These are phyloP conservation scores for Sialis lutaria DNA, from an alignment of 2,888 invertebrate species.

Conservation along the genomic window DNA sequence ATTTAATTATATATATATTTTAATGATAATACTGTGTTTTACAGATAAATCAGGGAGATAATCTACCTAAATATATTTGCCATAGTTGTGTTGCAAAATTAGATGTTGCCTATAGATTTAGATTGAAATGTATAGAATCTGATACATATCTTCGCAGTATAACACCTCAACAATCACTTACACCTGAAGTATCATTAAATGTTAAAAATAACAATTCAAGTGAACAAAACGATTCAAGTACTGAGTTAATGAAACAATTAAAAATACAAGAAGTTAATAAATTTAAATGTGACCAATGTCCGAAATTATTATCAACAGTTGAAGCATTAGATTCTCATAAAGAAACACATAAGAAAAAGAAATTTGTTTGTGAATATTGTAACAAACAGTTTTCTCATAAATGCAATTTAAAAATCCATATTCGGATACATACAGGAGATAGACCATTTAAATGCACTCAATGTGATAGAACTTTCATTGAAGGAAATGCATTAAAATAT, in stretches of 20 bases:
- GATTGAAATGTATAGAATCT: not conserved
- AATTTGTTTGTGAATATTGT: not conserved
- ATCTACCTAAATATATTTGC: not conserved
- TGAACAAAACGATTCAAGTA: no score
- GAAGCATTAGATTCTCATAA: not conserved
- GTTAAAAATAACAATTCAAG: no score
- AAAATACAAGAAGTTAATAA: not conserved
- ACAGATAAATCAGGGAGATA: constrained; percentile 2
- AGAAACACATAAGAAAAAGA: not conserved
- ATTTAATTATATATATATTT: not conserved
- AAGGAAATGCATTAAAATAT: not conserved
- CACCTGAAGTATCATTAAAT: no score
- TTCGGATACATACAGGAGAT: constrained; percentile 1
- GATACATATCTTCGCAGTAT: constrained; percentile 1
- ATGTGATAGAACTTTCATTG: not conserved
- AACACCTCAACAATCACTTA: not conserved
- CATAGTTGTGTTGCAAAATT: constrained; percentile 4
- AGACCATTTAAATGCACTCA: not conserved
- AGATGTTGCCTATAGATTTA: constrained; percentile 4
- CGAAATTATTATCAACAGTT: not conserved
- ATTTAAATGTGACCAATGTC: constrained; percentile 2
- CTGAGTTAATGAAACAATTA: not conserved
- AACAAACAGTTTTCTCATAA: not conserved
- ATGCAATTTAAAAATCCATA: not conserved
- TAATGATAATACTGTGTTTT: not conserved